These are phyloP conservation scores for Neoaliturus tenellus DNA, from an alignment of 2,888 invertebrate genomes.

Conservation along the genomic window DNA sequence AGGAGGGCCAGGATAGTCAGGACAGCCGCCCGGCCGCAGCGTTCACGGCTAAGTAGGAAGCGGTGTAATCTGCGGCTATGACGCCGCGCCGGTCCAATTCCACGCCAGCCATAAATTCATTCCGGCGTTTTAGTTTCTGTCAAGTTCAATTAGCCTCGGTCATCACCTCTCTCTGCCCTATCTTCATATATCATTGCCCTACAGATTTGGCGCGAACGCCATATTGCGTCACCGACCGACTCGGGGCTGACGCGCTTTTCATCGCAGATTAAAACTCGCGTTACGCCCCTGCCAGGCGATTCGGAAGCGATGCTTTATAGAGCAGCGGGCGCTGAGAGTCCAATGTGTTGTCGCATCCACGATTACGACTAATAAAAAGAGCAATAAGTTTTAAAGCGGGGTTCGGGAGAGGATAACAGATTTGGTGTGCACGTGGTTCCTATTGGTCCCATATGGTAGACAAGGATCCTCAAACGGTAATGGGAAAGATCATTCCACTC, in stretches of 20 bases:
- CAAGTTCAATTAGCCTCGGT: constrained; percentile 41
- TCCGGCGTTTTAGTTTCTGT: constrained; percentile 49
- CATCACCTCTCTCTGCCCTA: constrained; percentile 18
- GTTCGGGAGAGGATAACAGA: neutral
- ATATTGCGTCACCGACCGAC: neutral
- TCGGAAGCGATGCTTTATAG: constrained; percentile 9
- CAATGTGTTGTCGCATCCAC: neutral
- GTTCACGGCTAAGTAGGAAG: constrained; percentile 28
- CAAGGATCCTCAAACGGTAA: too few species aligned
- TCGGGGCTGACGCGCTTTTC: neutral
- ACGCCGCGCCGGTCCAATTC: constrained; percentile 11
- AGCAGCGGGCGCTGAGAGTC: constrained; percentile 39
- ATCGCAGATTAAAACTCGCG: constrained; percentile 28
- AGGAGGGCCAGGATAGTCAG: too few species aligned
- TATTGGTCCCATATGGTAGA: neutral
- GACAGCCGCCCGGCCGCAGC: too few species aligned
- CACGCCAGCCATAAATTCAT: constrained; percentile 43
- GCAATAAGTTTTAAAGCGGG: neutral
- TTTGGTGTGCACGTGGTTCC: neutral
- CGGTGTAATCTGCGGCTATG: neutral
- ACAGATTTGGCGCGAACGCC: constrained; percentile 29
- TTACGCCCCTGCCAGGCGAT: constrained; percentile 24
- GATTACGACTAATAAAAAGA: constrained; percentile 2
- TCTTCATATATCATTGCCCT: constrained; percentile 47
- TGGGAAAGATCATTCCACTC: too few species aligned